These are phyloP conservation scores for Drosophila kokeensis DNA, from an alignment of 2,888 invertebrate genomes.

Conservation along the genomic window DNA sequence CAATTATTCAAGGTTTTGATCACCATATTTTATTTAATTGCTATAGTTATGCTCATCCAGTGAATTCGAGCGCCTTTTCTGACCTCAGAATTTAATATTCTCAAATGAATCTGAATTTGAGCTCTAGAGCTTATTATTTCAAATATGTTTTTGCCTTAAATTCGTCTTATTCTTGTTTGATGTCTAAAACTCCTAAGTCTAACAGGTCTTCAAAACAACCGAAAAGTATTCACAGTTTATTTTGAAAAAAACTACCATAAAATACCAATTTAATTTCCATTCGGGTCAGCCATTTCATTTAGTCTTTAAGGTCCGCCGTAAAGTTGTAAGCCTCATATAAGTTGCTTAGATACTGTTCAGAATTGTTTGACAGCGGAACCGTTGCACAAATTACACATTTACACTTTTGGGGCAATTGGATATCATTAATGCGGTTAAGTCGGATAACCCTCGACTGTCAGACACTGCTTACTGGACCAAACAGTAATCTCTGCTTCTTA, in stretches of 20 bases:
- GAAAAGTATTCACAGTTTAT: not conserved
- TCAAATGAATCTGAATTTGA: not conserved
- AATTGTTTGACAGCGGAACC: slow-evolving; percentile 54
- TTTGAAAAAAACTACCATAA: not conserved
- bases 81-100: not conserved
- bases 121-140: not conserved
- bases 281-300: slow-evolving; percentile 3
- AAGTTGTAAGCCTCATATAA: slow-evolving; percentile 21
- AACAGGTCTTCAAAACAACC: not conserved
- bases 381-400: slow-evolving; percentile 64
- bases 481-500: slow-evolving; percentile 12
- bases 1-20: not conserved
- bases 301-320: not conserved
- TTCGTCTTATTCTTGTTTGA: not conserved
- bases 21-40: not conserved
- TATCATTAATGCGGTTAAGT: slow-evolving; percentile 74
- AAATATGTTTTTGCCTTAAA: not conserved
- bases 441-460: slow-evolving; percentile 52
- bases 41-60: not conserved
- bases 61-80: not conserved
- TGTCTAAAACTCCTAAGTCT: not conserved
- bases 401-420: slow-evolving; percentile 38
- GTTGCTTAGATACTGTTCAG: slow-evolving; percentile 46
- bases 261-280: slow-evolving; percentile 13
- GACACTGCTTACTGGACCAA: slow-evolving; percentile 33